phyloP scores from a whole-genome alignment of 2,113 vertebrate genomes.

The Scomber scombrus region DNA sequence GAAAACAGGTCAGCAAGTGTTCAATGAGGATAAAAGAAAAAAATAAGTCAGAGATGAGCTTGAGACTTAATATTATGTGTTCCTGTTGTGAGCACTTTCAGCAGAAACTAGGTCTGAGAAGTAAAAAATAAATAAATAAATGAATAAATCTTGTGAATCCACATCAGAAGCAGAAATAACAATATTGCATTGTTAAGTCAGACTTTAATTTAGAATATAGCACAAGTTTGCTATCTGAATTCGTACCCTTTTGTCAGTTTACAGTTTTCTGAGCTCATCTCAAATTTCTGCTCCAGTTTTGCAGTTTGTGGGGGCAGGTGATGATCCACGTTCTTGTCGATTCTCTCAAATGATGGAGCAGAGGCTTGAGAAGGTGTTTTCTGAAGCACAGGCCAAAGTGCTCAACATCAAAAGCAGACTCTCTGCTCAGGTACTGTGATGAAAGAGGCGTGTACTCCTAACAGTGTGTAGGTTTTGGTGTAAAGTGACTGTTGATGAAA shows the following conservation, averaged over 20 bases:
- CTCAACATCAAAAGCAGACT: slow-evolving; percentile 88
- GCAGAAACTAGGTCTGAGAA: slow-evolving; percentile 11
- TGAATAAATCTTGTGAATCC: not conserved
- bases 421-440: slow-evolving; percentile 88
- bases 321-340: slow-evolving; percentile 93
- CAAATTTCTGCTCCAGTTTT: slow-evolving; percentile 86
- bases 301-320: slow-evolving; percentile 92
- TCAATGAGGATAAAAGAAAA: slow-evolving; percentile 43
- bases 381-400: slow-evolving; percentile 91
- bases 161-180: not conserved
- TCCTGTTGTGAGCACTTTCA: slow-evolving; percentile 21
- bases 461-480: not conserved
- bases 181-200: not conserved
- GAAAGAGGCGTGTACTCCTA: slow-evolving; percentile 36
- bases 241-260: too few species aligned
- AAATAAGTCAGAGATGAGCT: slow-evolving; percentile 40
- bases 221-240: too few species aligned
- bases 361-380: slow-evolving; percentile 92
- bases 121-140: not conserved
- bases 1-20: slow-evolving; percentile 91
- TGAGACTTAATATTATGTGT: slow-evolving; percentile 30
- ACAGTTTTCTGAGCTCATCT: slow-evolving; percentile 26
- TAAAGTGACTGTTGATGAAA: not conserved
- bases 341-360: slow-evolving; percentile 97
- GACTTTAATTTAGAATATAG: not conserved